Conservation (phyloP, 1,140 invertebrate genomes). For the Neuroterus valhalla region DNA sequence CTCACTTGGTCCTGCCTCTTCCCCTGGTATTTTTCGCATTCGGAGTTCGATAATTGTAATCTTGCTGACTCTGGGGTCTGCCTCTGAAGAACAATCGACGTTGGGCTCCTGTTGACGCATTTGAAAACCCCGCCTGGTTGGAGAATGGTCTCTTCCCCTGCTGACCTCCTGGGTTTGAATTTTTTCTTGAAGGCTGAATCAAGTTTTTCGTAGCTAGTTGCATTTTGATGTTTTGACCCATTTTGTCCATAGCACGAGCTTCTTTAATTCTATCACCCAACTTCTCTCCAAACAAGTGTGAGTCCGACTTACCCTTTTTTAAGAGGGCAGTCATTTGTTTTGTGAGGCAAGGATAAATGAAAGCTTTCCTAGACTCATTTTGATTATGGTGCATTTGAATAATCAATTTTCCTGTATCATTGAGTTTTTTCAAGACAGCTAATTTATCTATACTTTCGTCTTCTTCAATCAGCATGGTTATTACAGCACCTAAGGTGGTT, state of each 20-base stretch:
- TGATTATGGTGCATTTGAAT: conserved; percentile 10
- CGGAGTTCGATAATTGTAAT: background rate
- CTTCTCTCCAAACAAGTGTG: conserved; percentile 34
- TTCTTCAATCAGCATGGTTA: conserved; percentile 27
- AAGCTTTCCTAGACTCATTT: conserved; percentile 33
- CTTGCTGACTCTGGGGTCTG: conserved; percentile 27
- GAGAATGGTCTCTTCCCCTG: conserved; percentile 20
- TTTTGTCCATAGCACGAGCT: conserved; percentile 17
- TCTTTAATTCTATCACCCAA: conserved; percentile 34
- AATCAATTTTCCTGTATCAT: conserved; percentile 34
- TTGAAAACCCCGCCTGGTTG: conserved; percentile 8
- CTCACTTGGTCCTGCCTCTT: conserved; percentile 13
- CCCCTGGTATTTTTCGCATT: conserved; percentile 1
- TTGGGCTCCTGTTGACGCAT: conserved; percentile 14
- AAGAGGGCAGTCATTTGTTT: conserved; percentile 26
- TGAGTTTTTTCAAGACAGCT: conserved; percentile 30
- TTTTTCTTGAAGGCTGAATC: no score
- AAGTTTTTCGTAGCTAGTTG: no score
- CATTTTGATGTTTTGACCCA: background rate
- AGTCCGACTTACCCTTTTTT: conserved; percentile 35
- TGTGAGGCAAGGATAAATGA: conserved; percentile 29
- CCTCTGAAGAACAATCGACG: conserved; percentile 32
- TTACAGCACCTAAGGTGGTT: conserved; percentile 16
- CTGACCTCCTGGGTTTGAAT: background rate
- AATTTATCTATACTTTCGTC: conserved; percentile 27